Base-by-base conservation (phyloP, 2,888 invertebrate genomes). In the Phaonia tiefii region DNA sequence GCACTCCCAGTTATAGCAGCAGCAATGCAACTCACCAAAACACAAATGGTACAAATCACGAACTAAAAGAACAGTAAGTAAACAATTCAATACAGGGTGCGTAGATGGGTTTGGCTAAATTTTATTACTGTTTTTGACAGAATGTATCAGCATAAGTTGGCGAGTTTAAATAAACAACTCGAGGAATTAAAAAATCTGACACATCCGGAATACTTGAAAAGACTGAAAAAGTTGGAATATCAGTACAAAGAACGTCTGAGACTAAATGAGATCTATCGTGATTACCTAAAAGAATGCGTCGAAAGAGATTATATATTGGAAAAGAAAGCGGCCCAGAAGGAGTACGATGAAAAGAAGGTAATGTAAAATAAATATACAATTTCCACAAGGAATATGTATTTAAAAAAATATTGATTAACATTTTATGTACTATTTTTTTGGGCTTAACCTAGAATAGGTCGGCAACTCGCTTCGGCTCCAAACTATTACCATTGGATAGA, bases 311-410 rank as follows among this genome's bases (percentile, higher is more conserved):
- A 96, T 87, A 92, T 95, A 83, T 93, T 94, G 44, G 98, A 99
- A 88, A 97, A 97, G 88, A 96, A 96, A 88, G 95, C 96, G 10
- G 96, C 98, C 0, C 95, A 94, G 0, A 96, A 97, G 89, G 98
- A 99, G 88, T 98, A 97, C 91, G 98, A 98, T 87, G 98, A 99
- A 87, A 98, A 98, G 90, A 97, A 97, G 90, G 93, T 96, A 83
- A 22, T 42, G 42, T 17, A 20, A 2, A 44, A 49, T 20, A n/a
- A n/a, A n/a, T n/a, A n/a, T n/a, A n/a, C n/a, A n/a, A n/a, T n/a
- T n/a, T 37, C 2, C 44, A 60, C n/a, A 71, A 56, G 13, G 8
- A n/a, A 39, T 26, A 10, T 10, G 2, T 44, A 26, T 56, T n/a
- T n/a, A n/a, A n/a, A n/a, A n/a, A n/a, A n/a, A n/a, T n/a, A n/a